These are phyloP conservation scores for Andrena bucephala DNA, from an alignment of 2,888 invertebrate species.

Conservation along the genomic window DNA sequence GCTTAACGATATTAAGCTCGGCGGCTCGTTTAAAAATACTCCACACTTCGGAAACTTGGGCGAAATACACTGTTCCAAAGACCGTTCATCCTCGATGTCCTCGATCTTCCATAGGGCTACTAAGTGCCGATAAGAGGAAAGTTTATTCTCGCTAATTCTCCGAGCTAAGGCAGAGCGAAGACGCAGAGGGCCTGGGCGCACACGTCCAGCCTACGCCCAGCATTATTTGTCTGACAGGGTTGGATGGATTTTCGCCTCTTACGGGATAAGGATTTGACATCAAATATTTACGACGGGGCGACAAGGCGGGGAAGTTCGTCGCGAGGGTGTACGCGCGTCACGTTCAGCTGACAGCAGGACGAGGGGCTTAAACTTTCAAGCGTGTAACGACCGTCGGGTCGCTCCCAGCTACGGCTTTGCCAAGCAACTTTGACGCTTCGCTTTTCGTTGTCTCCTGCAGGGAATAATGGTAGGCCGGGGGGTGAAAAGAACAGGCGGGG, in stretches of 20 bases:
- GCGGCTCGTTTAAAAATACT: constrained; percentile 32
- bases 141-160: background rate
- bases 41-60: background rate
- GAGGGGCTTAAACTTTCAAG: constrained; percentile 59
- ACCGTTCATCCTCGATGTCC: background rate
- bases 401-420: constrained; percentile 72
- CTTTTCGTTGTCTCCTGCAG: background rate
- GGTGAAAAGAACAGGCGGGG: too few relatives aligned
- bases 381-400: constrained; percentile 66
- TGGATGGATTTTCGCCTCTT: constrained; percentile 21
- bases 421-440: constrained; percentile 69
- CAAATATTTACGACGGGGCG: constrained; percentile 46
- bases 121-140: background rate
- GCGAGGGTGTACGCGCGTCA: constrained; percentile 22
- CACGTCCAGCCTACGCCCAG: background rate
- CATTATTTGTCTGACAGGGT: constrained; percentile 1
- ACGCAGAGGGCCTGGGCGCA: too few relatives aligned
- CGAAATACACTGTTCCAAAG: background rate
- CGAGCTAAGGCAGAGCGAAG: background rate
- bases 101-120: background rate
- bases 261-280: constrained; percentile 30
- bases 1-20: constrained; percentile 37
- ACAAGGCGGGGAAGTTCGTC: constrained; percentile 12
- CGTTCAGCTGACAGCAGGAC: constrained; percentile 47
- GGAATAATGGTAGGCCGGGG: background rate